A percentile compares a stretch with the other conserved stretches of the same genome.
These are phyloP conservation scores for Calidris pygmaea DNA, from an alignment of 2,113 vertebrate genomes.

Conservation along the genomic window DNA sequence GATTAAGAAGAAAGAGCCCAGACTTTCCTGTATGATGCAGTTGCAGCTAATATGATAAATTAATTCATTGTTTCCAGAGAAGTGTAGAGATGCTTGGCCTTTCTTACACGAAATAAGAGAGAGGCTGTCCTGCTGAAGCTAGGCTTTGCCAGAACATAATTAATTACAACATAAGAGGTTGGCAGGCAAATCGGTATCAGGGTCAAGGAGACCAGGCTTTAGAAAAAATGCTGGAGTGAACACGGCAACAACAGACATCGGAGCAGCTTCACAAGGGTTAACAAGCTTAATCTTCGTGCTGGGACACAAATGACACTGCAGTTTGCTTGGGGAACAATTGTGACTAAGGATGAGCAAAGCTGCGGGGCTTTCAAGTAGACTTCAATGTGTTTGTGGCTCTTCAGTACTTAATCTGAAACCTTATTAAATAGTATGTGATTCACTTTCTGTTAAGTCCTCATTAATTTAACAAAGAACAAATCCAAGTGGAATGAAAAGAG, in stretches of 20 bases:
- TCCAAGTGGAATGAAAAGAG: constrained; percentile 13
- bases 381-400: not conserved
- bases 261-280: not conserved
- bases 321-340: not conserved
- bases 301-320: not conserved
- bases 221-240: not conserved
- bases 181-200: not conserved
- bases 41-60: constrained; percentile 8
- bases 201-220: not conserved
- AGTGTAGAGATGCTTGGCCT: not conserved
- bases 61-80: not conserved
- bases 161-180: not conserved
- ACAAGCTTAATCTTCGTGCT: not conserved
- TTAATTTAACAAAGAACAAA: constrained; percentile 49
- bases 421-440: constrained; percentile 30
- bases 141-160: not conserved
- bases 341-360: not conserved
- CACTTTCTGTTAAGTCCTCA: not conserved
- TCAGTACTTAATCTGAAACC: constrained; percentile 17
- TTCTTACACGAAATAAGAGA: not conserved
- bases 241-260: not conserved
- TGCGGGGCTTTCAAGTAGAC: not conserved
- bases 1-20: not conserved
- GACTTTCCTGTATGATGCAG: not conserved
- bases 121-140: not conserved